Conservation (phyloP, 2,888 invertebrate species). For the Stomorhina lunata region DNA sequence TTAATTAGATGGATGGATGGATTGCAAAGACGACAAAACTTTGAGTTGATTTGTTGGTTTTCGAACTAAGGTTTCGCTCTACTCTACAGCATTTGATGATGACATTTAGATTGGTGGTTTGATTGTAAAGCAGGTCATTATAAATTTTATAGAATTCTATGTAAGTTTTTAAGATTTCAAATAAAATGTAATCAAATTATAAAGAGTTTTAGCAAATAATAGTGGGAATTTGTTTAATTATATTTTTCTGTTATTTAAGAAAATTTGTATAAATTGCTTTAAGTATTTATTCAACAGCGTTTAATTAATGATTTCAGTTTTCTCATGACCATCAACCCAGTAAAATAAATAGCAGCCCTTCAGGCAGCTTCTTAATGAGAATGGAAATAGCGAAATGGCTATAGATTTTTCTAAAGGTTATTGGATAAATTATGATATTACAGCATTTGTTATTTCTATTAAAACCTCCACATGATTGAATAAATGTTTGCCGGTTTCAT, state of each 20-base stretch:
- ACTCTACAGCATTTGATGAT: too few relatives aligned
- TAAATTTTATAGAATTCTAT: too few relatives aligned
- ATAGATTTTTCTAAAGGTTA: constrained; percentile 12
- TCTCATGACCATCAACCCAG: constrained; percentile 9
- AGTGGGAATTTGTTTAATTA: too few relatives aligned
- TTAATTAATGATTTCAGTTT: not conserved
- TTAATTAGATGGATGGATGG: constrained; percentile 41
- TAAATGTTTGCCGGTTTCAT: not conserved
- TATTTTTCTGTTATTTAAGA: not conserved
- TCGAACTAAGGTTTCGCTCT: constrained; percentile 10
- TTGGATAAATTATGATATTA: constrained; percentile 34
- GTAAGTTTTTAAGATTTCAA: too few relatives aligned
- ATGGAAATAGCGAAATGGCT: not conserved
- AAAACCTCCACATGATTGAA: not conserved
- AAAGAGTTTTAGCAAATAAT: not conserved
- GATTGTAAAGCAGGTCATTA: too few relatives aligned
- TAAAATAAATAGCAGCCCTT: not conserved
- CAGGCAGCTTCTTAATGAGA: not conserved
- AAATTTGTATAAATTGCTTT: not conserved
- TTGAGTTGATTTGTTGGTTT: not conserved
- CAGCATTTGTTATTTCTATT: not conserved
- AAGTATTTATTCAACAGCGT: not conserved
- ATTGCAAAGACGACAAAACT: constrained; percentile 22
- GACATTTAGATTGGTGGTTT: too few relatives aligned
- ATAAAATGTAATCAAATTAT: too few relatives aligned